Conservation (phyloP, 2,113 vertebrate genomes). For the Corythoichthys haematopterus region DNA sequence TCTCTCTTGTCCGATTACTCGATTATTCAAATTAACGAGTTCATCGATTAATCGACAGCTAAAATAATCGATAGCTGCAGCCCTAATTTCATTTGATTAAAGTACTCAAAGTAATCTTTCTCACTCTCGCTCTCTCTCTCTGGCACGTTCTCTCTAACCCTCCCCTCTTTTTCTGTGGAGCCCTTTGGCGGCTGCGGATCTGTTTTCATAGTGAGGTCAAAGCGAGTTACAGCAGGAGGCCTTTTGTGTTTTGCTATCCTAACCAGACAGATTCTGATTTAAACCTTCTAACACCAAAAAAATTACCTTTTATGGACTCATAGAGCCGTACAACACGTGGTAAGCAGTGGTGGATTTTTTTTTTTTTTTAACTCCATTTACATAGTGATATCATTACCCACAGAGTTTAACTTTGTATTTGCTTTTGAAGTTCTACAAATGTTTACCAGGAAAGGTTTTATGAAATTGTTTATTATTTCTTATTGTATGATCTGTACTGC, state of each 20-base stretch:
- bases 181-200: slow-evolving; percentile 46
- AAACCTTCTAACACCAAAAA: slow-evolving; percentile 56
- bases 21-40: too few relatives aligned
- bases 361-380: slow-evolving; percentile 18
- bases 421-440: neutral
- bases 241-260: slow-evolving; percentile 58
- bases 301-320: slow-evolving; percentile 69
- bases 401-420: neutral
- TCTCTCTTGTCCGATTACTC: too few relatives aligned
- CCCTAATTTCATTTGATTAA: neutral
- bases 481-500: slow-evolving; percentile 26
- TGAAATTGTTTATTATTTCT: neutral
- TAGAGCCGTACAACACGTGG: slow-evolving; percentile 46
- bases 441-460: neutral
- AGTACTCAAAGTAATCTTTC: slow-evolving; percentile 6
- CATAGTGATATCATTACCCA: neutral
- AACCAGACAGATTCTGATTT: slow-evolving; percentile 60
- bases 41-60: too few relatives aligned
- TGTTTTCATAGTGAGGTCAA: slow-evolving; percentile 71
- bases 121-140: slow-evolving; percentile 6
- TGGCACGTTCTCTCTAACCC: slow-evolving; percentile 16
- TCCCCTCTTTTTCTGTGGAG: slow-evolving; percentile 39
- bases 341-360: slow-evolving; percentile 48
- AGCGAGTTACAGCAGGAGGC: slow-evolving; percentile 67
- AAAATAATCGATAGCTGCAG: too few relatives aligned